Conservation (phyloP, 1,140 invertebrate genomes). For the Drosophila prosaltans region DNA sequence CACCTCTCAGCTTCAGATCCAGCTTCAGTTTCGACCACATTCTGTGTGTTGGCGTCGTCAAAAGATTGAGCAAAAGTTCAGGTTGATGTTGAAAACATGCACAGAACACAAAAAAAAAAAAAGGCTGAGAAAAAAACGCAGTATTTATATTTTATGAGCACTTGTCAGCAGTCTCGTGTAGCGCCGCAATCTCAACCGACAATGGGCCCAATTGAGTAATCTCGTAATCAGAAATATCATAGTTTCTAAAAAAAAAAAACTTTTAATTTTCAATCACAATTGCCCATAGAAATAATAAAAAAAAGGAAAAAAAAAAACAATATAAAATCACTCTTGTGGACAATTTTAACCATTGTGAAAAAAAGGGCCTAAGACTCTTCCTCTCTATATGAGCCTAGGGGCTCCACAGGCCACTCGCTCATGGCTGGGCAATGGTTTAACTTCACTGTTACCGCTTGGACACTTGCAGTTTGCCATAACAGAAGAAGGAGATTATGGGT, state of each 20-base stretch:
- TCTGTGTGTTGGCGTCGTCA: constrained; percentile 41
- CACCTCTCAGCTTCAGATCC: constrained; percentile 1
- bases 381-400: constrained; percentile 9
- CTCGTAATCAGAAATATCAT: not conserved
- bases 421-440: constrained; percentile 27
- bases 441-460: constrained; percentile 16
- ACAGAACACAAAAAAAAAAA: constrained; percentile 25
- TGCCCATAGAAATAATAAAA: too few relatives aligned
- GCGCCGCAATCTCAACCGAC: constrained; percentile 53
- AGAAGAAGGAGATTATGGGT: too few relatives aligned
- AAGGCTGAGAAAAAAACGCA: constrained; percentile 46
- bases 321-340: too few relatives aligned
- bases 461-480: not conserved
- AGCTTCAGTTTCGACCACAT: constrained; percentile 16
- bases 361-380: too few relatives aligned
- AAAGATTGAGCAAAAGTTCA: constrained; percentile 41
- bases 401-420: constrained; percentile 31
- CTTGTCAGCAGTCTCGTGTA: constrained; percentile 61
- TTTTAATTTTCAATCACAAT: not conserved
- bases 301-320: too few relatives aligned
- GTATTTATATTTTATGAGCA: constrained; percentile 69
- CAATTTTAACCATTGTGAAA: too few relatives aligned
- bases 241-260: not conserved
- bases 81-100: constrained; percentile 34
- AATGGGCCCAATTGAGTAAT: constrained; percentile 28